These are phyloP conservation scores for Halcyon chelicuti DNA, from an alignment of 2,797 vertebrate species.

Conservation along the genomic window DNA sequence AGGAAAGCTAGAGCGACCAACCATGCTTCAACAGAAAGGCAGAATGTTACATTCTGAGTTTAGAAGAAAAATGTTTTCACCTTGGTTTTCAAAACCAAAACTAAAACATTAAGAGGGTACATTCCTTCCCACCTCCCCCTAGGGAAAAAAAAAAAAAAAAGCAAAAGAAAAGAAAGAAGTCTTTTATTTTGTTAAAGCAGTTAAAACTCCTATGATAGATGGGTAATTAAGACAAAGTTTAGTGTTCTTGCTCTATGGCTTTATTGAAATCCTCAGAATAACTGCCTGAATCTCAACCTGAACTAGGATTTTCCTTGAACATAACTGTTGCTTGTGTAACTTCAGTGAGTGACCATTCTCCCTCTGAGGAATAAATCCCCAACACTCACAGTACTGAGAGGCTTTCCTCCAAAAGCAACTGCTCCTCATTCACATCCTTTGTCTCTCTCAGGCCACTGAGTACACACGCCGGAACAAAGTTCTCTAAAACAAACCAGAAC, in stretches of 20 bases:
- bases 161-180: not conserved
- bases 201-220: not conserved
- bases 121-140: not conserved
- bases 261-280: not conserved
- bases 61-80: not conserved
- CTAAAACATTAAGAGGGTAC: not conserved
- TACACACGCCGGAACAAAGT: not conserved
- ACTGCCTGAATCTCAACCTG: not conserved
- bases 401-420: not conserved
- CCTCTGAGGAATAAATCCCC: not conserved
- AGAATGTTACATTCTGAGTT: not conserved
- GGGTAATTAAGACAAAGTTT: not conserved
- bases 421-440: not conserved
- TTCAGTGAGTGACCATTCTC: not conserved
- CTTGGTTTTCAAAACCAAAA: not conserved
- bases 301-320: not conserved
- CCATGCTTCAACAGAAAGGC: not conserved
- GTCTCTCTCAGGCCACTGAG: not conserved
- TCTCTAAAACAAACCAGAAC: not conserved
- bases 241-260: not conserved
- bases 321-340: not conserved
- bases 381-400: fast-evolving
- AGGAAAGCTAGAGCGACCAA: not conserved
- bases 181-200: not conserved
- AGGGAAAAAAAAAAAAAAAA: no score